These are phyloP conservation scores for Latheticus oryzae DNA, from an alignment of 2,888 invertebrate species.

Conservation along the genomic window DNA sequence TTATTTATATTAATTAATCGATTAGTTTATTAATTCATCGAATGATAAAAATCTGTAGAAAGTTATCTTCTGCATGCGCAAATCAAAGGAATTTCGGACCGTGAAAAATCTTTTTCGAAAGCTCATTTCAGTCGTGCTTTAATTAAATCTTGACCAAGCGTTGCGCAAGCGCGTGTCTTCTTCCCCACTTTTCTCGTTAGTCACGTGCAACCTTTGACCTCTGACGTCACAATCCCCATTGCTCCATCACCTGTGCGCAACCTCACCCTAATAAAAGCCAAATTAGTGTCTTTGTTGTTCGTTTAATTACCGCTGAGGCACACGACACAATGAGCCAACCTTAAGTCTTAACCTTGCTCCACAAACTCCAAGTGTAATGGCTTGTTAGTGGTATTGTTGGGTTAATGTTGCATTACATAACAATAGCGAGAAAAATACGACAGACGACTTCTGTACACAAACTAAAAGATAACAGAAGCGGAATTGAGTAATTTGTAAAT, in stretches of 20 bases:
- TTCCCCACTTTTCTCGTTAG: too few relatives aligned
- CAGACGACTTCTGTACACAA: too few relatives aligned
- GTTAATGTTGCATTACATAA: conserved; percentile 46
- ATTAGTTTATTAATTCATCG: conserved; percentile 28
- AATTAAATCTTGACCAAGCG: too few relatives aligned
- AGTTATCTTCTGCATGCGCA: conserved; percentile 27
- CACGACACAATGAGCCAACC: conserved; percentile 45
- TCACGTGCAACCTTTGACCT: conserved; percentile 53
- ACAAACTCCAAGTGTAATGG: conserved; percentile 47
- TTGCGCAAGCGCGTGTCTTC: too few relatives aligned
- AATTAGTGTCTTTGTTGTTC: too few relatives aligned
- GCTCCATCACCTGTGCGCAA: conserved; percentile 33
- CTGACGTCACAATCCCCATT: conserved; percentile 34
- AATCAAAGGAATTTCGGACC: conserved; percentile 25
- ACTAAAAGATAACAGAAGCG: too few relatives aligned
- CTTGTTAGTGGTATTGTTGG: conserved; percentile 51
- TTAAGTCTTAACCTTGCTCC: conserved; percentile 52
- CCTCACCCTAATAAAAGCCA: too few relatives aligned
- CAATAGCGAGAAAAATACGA: conserved; percentile 46
- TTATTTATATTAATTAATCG: conserved; percentile 34
- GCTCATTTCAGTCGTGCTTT: too few relatives aligned
- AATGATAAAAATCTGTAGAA: conserved; percentile 27
- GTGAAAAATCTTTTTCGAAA: too few relatives aligned
- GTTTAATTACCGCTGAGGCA: too few relatives aligned
- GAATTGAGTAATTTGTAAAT: too few relatives aligned